Evolutionary conservation across 2,888 invertebrate species (phyloP).

Genomic region (Amphimallon solstitiale): DNA sequence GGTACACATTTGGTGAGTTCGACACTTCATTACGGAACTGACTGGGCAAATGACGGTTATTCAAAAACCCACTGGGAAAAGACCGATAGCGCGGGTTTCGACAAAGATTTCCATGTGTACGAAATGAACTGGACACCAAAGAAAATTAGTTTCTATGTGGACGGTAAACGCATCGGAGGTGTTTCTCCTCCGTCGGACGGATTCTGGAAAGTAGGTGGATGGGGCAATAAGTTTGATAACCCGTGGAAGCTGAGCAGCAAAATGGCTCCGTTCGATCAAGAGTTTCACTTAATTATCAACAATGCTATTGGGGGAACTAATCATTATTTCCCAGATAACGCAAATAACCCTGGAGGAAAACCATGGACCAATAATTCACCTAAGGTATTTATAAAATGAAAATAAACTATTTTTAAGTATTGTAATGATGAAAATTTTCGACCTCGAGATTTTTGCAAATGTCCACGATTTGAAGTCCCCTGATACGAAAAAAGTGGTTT

Average conservation of each 20-base stretch:
- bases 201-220: constrained; percentile 74
- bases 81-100: constrained; percentile 61
- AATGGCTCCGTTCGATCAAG: constrained; percentile 77
- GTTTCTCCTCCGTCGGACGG: constrained; percentile 67
- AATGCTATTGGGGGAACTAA: constrained; percentile 75
- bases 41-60: constrained; percentile 66
- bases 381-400: constrained; percentile 63
- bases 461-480: no score
- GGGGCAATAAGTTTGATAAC: constrained; percentile 65
- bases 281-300: constrained; percentile 74
- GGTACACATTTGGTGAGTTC: constrained; percentile 70
- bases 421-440: no score
- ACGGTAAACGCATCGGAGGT: constrained; percentile 67
- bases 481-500: no score
- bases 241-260: constrained; percentile 68
- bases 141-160: constrained; percentile 65
- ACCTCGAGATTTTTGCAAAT: no score
- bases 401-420: background rate
- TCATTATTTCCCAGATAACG: constrained; percentile 74
- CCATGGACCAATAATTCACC: constrained; percentile 71
- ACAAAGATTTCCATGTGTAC: constrained; percentile 72
- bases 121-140: constrained; percentile 74
- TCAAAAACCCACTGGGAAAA: constrained; percentile 65
- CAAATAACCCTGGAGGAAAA: constrained; percentile 66
- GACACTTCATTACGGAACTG: constrained; percentile 76